Percentiles rank a stretch among this genome's conserved stretches.
These are phyloP conservation scores for Bellardia pandia DNA, from an alignment of 2,888 invertebrate species.

Conservation along the genomic window DNA sequence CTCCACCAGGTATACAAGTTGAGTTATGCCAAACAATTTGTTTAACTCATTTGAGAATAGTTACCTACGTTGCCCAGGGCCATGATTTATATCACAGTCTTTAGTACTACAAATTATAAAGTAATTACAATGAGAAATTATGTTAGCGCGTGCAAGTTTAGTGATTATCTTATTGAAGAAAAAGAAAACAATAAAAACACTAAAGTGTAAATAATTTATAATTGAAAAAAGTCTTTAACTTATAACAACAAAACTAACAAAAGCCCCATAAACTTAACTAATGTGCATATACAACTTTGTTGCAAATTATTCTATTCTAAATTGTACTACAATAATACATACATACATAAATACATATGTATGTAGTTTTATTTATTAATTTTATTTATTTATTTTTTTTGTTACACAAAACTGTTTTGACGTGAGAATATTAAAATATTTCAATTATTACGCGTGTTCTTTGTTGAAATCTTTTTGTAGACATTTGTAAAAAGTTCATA, in stretches of 20 bases:
- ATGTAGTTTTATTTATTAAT: no score
- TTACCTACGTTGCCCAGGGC: conserved; percentile 4
- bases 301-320: not conserved
- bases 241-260: not conserved
- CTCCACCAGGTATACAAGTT: not conserved
- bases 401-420: conserved; percentile 19
- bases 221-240: not conserved
- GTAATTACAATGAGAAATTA: conserved; percentile 27
- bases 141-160: not conserved
- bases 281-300: conserved; percentile 1
- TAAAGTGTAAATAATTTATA: not conserved
- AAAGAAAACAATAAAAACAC: not conserved
- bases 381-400: conserved; percentile 3
- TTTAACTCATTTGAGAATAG: not conserved
- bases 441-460: conserved; percentile 56
- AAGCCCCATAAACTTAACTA: not conserved
- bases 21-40: conserved; percentile 14
- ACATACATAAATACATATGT: no score
- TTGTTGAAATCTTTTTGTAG: conserved; percentile 30
- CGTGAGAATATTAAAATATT: conserved; percentile 66
- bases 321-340: conserved; percentile 1
- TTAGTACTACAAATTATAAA: conserved; percentile 27
- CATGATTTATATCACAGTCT: not conserved
- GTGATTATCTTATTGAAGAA: not conserved
- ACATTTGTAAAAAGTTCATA: conserved; percentile 50